Base-by-base conservation (phyloP, 2,888 invertebrate genomes). In the Callinectes sapidus region DNA sequence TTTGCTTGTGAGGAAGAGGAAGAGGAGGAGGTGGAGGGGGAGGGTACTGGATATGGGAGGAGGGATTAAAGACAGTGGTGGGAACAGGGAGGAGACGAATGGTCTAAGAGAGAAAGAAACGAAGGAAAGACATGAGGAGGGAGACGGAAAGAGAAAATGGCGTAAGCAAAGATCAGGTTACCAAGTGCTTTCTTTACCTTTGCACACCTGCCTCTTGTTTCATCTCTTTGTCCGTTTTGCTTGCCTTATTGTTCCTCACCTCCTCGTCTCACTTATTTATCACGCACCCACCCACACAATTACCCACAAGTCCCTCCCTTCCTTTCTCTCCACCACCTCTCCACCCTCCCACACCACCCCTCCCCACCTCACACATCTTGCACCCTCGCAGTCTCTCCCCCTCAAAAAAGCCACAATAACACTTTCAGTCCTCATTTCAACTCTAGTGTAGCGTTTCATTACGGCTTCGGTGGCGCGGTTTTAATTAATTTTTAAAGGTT, bases 381-480 rank as follows among this genome's bases (percentile, higher is more conserved):
- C 71, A 10, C 23, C 71, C 35, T 23, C 32, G 10, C 81, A 5
- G 16, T 14, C 13, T 35, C 81, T 81, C 35, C 81, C 32, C 81
- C 81, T 71, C 81, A 81, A 81, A 81, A 81, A 81, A 35, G 81
- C 35, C 32, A 16, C 81, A 81, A 81, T 81, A 81, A 35, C 81
- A 81, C 81, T 81, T 81, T 81, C 81, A 35, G 81, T 32, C 81
- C 81, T 81, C 81, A 81, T 81, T 81, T 35, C 81, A 81, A 35
- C 35, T 81, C 81, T 10, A 81, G 14, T 81, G 28, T 81, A 81
- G 32, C 32, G 81, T 81, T 81, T 81, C 81, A 81, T 81, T 81
- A 81, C 81, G 81, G 32, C 81, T 35, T 81, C 35, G 81, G 35
- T 81, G 81, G 81, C 81, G 81, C 14, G 18, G 81, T 81, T 81